Percentiles rank a stretch among this genome's conserved stretches.
Conservation (phyloP, 1,140 invertebrate genomes). For the Brachionus asplanchnoidis region DNA sequence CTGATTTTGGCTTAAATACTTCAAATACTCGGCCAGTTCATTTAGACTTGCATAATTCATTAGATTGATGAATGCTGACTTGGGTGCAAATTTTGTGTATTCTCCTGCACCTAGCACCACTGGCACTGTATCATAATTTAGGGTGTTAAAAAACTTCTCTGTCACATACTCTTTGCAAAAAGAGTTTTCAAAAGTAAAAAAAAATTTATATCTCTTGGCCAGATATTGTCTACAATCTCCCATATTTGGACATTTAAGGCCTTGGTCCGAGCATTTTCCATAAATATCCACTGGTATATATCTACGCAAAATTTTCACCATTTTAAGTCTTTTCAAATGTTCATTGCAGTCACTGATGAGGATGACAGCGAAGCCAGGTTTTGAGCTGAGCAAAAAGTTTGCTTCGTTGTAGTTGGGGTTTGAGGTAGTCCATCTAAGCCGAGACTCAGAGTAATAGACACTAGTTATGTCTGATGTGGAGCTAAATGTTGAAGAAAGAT, state of each 20-base stretch:
- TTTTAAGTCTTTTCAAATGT: constrained; percentile 33
- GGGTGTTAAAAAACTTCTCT: constrained; percentile 43
- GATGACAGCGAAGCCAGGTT: constrained; percentile 7
- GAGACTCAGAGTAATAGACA: not conserved
- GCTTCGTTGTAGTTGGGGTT: constrained; percentile 8
- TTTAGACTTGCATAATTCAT: constrained; percentile 41
- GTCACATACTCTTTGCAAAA: constrained; percentile 30
- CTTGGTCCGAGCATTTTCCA: constrained; percentile 47
- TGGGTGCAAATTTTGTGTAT: constrained; percentile 5
- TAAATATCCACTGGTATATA: constrained; percentile 50
- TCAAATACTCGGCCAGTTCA: constrained; percentile 43
- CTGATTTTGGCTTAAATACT: constrained; percentile 29
- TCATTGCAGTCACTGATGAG: constrained; percentile 43
- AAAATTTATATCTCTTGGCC: constrained; percentile 9
- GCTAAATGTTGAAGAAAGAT: constrained; percentile 47
- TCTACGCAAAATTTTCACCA: constrained; percentile 43
- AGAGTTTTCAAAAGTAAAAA: constrained; percentile 29
- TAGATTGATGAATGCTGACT: constrained; percentile 36
- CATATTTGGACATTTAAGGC: not conserved
- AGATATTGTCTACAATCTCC: constrained; percentile 15
- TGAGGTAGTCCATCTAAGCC: not conserved
- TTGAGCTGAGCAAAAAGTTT: not conserved
- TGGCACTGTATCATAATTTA: constrained; percentile 27
- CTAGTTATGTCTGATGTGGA: constrained; percentile 45
- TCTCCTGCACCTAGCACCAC: constrained; percentile 12